phyloP scores from a whole-genome alignment of 1,140 invertebrate genomes.

The Anastatus disparis region DNA sequence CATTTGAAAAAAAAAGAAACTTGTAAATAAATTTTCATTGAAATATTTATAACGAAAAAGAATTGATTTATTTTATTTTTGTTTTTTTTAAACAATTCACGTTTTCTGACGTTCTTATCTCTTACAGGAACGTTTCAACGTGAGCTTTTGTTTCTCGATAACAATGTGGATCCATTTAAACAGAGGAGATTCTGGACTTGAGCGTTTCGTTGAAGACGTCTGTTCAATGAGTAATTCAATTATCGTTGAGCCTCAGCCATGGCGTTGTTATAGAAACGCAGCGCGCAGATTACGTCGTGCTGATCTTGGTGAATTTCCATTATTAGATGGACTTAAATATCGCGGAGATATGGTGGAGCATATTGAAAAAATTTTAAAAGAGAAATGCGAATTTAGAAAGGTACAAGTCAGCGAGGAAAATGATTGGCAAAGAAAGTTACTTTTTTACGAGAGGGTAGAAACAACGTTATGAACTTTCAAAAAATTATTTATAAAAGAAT shows the following conservation, averaged over 20 bases:
- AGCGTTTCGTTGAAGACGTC: conserved; percentile 70
- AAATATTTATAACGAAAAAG: background rate
- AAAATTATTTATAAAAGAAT: no score
- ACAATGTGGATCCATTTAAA: conserved; percentile 92
- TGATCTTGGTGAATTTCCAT: conserved; percentile 69
- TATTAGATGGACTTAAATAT: conserved; percentile 70
- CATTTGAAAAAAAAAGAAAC: no score
- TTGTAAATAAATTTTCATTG: no score
- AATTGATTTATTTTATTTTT: background rate
- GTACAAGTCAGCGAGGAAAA: conserved; percentile 70
- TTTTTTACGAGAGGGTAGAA: conserved; percentile 62
- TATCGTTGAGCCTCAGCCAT: conserved; percentile 83
- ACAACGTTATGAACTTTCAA: no score
- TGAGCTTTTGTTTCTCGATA: conserved; percentile 82
- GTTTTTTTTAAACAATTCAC: background rate
- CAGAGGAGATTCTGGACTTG: conserved; percentile 77
- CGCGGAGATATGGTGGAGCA: conserved; percentile 70
- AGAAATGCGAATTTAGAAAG: conserved; percentile 67
- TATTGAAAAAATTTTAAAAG: conserved; percentile 71
- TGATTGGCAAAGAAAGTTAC: conserved; percentile 76
- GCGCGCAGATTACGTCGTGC: conserved; percentile 75
- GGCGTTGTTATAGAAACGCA: conserved; percentile 83
- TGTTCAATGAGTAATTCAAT: conserved; percentile 69
- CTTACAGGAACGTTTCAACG: conserved; percentile 70
- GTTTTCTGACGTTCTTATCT: background rate